Evolutionary conservation across 2,888 invertebrate genomes (phyloP).

Genomic region (Syritta pipiens): DNA sequence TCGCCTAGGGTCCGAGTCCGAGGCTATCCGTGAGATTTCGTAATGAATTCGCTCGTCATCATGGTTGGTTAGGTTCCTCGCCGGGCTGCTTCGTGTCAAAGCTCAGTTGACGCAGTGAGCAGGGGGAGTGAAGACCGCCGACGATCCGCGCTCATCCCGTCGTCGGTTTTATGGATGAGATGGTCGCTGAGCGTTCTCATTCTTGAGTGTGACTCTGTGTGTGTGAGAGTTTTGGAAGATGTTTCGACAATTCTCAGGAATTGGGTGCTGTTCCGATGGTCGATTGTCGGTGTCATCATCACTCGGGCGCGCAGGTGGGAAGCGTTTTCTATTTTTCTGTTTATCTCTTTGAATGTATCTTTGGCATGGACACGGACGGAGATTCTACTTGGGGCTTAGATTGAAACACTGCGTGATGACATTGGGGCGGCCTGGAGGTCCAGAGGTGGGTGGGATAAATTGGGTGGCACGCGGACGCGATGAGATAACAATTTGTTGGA

Average conservation of each 20-base stretch:
- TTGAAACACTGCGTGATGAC: too few relatives aligned
- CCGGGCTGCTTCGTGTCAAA: constrained; percentile 10
- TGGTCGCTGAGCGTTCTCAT: constrained; percentile 47
- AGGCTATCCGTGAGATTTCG: constrained; percentile 60
- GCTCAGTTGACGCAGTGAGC: constrained; percentile 34
- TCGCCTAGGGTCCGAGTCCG: constrained; percentile 8
- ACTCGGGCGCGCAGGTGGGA: constrained; percentile 53
- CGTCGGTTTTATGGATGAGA: constrained; percentile 44
- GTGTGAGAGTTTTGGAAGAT: constrained; percentile 47
- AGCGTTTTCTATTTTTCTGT: constrained; percentile 22
- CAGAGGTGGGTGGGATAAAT: too few relatives aligned
- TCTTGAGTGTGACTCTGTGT: constrained; percentile 16
- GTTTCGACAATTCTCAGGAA: constrained; percentile 66
- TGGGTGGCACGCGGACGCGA: too few relatives aligned
- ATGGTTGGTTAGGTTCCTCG: constrained; percentile 61
- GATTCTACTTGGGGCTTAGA: too few relatives aligned
- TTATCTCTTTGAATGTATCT: constrained; percentile 41
- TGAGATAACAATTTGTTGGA: too few relatives aligned
- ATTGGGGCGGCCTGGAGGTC: too few relatives aligned
- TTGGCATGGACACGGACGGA: too few relatives aligned
- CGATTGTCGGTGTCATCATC: constrained; percentile 55
- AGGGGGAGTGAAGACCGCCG: constrained; percentile 35
- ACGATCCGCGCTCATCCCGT: background rate
- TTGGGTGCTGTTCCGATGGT: constrained; percentile 48
- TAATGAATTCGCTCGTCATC: constrained; percentile 67